Conservation (phyloP, 2,888 invertebrate genomes). For the Ellobium chinense region DNA sequence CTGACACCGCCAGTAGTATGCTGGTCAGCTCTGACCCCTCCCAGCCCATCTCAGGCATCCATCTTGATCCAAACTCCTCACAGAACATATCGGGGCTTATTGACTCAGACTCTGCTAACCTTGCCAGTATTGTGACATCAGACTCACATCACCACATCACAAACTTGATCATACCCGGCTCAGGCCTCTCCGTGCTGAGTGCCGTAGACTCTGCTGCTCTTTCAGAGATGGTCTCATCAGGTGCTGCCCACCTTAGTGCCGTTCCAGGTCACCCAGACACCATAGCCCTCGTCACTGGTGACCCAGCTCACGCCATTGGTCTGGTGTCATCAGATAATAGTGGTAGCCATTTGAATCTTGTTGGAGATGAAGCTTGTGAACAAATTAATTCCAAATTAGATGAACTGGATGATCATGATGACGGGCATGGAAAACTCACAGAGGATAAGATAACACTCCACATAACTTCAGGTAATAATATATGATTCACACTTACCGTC, state of each 20-base stretch:
- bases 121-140: slow-evolving; percentile 24
- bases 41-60: slow-evolving; percentile 12
- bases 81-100: slow-evolving; percentile 38
- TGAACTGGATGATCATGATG: not conserved
- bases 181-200: slow-evolving; percentile 16
- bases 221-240: slow-evolving; percentile 38
- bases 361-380: slow-evolving; percentile 19
- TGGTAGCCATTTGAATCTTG: slow-evolving; percentile 1
- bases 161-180: slow-evolving; percentile 14
- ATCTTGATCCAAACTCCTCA: slow-evolving; percentile 16
- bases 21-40: slow-evolving; percentile 28
- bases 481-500: too few species aligned
- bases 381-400: slow-evolving; percentile 1
- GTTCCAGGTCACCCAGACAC: slow-evolving; percentile 15
- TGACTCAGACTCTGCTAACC: slow-evolving; percentile 23
- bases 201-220: slow-evolving; percentile 35
- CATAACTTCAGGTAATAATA: slow-evolving; percentile 39
- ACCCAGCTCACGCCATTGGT: slow-evolving; percentile 4
- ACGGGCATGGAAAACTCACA: slow-evolving; percentile 22
- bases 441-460: slow-evolving; percentile 33
- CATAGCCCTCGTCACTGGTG: slow-evolving; percentile 21
- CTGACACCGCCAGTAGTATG: not conserved
- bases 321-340: slow-evolving; percentile 23
- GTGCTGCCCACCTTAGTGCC: slow-evolving; percentile 17
- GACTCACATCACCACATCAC: slow-evolving; percentile 18